A percentile compares a stretch with the other conserved stretches of the same genome.
Evolutionary conservation across 2,113 vertebrate genomes (phyloP).

Genomic region (Mormoops blainvillei): DNA sequence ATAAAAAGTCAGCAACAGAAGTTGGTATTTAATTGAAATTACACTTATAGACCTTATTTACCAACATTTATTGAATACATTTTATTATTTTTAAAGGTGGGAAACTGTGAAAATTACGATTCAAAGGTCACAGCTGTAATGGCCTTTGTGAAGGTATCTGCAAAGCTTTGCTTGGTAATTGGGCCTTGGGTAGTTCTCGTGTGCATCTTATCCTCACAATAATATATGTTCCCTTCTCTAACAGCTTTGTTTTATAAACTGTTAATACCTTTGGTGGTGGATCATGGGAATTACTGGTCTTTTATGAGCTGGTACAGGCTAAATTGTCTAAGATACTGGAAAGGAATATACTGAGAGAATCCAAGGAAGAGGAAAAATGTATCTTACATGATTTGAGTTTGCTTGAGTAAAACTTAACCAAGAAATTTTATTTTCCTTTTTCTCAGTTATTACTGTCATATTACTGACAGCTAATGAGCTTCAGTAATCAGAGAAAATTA

Average conservation of each 20-base stretch:
- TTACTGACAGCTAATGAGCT: neutral
- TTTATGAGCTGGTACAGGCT: neutral
- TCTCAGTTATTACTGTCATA: neutral
- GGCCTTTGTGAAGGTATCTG: neutral
- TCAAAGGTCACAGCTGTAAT: neutral
- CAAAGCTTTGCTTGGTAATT: neutral
- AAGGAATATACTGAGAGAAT: constrained; percentile 1
- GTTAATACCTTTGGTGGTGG: neutral
- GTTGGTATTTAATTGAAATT: neutral
- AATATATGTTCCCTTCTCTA: neutral
- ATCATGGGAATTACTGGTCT: neutral
- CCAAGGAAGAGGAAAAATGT: neutral
- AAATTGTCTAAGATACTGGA: neutral
- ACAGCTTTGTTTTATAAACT: neutral
- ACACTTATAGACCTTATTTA: constrained; percentile 12
- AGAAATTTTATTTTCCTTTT: constrained; percentile 17
- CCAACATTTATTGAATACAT: neutral
- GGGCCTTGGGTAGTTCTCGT: neutral
- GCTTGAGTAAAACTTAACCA: constrained; percentile 18
- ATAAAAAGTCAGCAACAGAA: neutral
- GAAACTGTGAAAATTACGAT: neutral
- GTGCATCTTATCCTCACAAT: neutral
- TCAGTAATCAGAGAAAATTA: neutral
- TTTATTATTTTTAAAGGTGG: constrained; percentile 1
- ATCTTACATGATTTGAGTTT: neutral